Conservation (phyloP, 2,113 vertebrate genomes). For the Lophura nycthemera region DNA sequence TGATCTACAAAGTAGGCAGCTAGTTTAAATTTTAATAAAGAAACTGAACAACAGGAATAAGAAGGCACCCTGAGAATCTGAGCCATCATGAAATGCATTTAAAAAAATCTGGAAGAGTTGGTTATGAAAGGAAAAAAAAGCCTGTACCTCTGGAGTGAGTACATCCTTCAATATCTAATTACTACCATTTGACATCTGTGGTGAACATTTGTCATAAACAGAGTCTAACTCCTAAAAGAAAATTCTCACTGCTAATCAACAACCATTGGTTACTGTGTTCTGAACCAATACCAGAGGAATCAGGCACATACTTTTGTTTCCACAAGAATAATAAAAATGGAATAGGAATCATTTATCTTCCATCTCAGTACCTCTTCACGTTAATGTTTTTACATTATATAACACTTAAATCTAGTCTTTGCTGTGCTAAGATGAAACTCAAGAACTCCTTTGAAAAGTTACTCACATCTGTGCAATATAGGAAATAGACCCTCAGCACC, state of each 20-base stretch:
- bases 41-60: not conserved
- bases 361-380: not conserved
- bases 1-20: not conserved
- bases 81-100: not conserved
- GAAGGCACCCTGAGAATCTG: not conserved
- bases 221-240: not conserved
- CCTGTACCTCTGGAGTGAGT: not conserved
- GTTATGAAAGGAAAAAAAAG: not conserved
- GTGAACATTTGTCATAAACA: not conserved
- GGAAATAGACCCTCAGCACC: not conserved
- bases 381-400: not conserved
- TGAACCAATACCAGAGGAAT: not conserved
- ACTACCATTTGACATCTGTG: not conserved
- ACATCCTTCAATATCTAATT: not conserved
- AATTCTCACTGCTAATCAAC: not conserved
- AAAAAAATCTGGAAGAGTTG: not conserved
- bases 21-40: not conserved
- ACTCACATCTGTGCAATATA: not conserved
- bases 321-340: not conserved
- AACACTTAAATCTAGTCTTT: not conserved
- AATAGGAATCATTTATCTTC: not conserved
- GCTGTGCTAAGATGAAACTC: not conserved
- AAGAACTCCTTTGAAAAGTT: not conserved
- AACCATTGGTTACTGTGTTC: not conserved
- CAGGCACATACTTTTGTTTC: not conserved